Conservation (phyloP, 1,140 invertebrate genomes). For the Drosophila ohnishii region DNA sequence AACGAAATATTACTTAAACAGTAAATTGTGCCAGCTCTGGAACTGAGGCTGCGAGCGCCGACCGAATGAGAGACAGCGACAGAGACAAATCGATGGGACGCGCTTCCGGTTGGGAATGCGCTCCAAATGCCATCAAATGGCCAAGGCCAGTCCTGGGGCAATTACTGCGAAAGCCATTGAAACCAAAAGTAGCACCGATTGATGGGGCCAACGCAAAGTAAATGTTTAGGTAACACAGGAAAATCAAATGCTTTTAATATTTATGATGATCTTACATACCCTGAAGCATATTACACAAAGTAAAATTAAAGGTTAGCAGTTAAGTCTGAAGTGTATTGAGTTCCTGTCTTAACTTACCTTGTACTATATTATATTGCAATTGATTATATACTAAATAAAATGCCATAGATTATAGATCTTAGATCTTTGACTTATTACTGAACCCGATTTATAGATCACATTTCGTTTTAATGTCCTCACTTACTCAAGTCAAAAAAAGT, state of each 20-base stretch:
- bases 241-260: not conserved
- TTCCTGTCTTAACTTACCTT: not conserved
- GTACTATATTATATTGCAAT: not conserved
- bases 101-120: conserved; percentile 36
- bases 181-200: conserved; percentile 19
- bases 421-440: not conserved
- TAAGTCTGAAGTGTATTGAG: not conserved
- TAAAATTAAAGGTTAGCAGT: not conserved
- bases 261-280: not conserved
- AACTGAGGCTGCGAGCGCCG: conserved; percentile 9
- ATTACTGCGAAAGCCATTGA: conserved; percentile 28
- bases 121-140: conserved; percentile 31
- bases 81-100: conserved; percentile 58
- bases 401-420: too few species aligned
- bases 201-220: not conserved
- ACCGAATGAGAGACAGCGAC: conserved; percentile 31
- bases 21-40: conserved; percentile 60
- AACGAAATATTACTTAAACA: conserved; percentile 64
- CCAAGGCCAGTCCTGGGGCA: conserved; percentile 23
- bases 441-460: conserved; percentile 25
- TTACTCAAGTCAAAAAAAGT: conserved; percentile 40
- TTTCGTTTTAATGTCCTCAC: conserved; percentile 29
- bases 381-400: not conserved
- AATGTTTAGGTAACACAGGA: not conserved
- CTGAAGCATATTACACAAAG: too few species aligned